Base-by-base conservation (phyloP, 1,140 invertebrate genomes). In the Drosophila asahinai region DNA sequence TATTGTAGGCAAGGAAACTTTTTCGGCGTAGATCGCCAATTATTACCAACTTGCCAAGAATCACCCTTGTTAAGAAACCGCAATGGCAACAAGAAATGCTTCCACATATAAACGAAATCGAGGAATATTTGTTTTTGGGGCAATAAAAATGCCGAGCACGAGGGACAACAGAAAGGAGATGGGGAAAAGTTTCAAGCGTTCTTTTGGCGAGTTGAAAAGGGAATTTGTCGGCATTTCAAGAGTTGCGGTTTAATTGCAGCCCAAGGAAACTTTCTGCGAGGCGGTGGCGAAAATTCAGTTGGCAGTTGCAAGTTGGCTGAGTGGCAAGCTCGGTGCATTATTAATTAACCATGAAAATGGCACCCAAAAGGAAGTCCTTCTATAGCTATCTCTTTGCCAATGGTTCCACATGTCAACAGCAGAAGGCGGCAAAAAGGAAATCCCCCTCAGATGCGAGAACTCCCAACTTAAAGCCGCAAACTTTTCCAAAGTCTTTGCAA, bases 331-430 rank as follows among this genome's bases (percentile, higher is more conserved):
- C 52, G 55, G 59, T 83, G 76, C 80, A 83, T 83, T 83, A 83
- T 83, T 83, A 83, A 83, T 83, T 83, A 83, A 70, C 68, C 81
- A 80, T 83, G 80, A 83, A 79, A 81, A 81, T 60, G 42, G 36
- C 73, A 45, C 38, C 60, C 43, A 60, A 60, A 47, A 6, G 45
- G 45, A 57, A 57, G 49, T 38, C 59, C 54, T 25, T 38, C 33
- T n/a, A 60, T 36, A 25, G 47, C 30, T 70, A 38, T 62, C 33
- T 61, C 14, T 14, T 57, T 22, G 30, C 33, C 30, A 48, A 59
- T 58, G 43, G 40, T 64, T 62, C 36, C 70, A 83, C 68, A 83
- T 75, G 76, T 78, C 80, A 83, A 65, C 75, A 67, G 48, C 66
- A 80, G 76, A 62, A 76, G 76, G 33, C 72, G 65, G 47, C 64